These are phyloP conservation scores for Antrozous pallidus DNA, from an alignment of 2,797 vertebrate species.

Conservation along the genomic window DNA sequence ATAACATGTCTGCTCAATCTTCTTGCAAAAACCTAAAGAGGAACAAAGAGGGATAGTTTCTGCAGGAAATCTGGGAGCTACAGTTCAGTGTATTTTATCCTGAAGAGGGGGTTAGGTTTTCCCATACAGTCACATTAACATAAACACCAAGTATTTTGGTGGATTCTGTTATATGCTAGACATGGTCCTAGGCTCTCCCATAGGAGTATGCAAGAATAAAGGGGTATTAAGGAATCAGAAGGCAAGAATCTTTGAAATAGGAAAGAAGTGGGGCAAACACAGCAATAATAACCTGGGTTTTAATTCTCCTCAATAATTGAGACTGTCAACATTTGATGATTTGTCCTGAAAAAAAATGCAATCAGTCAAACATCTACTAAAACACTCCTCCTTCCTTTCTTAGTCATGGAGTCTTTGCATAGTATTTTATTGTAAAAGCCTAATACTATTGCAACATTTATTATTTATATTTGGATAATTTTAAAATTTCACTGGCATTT, in stretches of 20 bases:
- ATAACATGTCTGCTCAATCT: not conserved
- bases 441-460: not conserved
- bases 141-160: not conserved
- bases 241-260: not conserved
- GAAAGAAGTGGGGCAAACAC: not conserved
- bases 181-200: not conserved
- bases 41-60: not conserved
- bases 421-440: constrained; percentile 42
- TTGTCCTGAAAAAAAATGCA: not conserved
- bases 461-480: constrained; percentile 61
- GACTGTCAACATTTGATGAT: not conserved
- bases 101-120: not conserved
- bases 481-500: constrained; percentile 57
- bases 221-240: not conserved
- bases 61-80: not conserved
- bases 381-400: not conserved
- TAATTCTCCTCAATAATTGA: not conserved
- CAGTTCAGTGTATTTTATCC: not conserved
- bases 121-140: not conserved
- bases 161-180: not conserved
- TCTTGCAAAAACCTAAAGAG: not conserved
- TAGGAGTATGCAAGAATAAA: not conserved
- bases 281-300: not conserved
- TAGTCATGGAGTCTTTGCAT: not conserved
- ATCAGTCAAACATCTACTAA: not conserved